Evolutionary conservation across 2,113 vertebrate species (phyloP).

Genomic region (Columba livia): DNA sequence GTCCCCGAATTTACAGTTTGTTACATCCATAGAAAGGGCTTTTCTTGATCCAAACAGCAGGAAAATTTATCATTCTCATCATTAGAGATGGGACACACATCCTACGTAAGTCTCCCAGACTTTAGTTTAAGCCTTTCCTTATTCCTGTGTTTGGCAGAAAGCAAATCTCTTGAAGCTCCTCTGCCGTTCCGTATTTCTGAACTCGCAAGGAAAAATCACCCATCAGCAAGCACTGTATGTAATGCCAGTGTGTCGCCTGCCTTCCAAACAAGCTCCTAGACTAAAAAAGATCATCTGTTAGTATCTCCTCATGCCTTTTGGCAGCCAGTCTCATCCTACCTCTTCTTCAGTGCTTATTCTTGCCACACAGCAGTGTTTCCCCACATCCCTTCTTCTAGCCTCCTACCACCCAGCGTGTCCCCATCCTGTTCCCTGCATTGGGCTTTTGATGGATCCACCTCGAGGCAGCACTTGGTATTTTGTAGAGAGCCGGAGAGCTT

Average conservation of each 20-base stretch:
- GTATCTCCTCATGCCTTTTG: not conserved
- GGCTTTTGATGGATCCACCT: not conserved
- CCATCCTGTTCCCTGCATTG: fast-evolving
- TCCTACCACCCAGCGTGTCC: too few species aligned
- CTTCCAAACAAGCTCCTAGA: not conserved
- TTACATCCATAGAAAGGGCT: not conserved
- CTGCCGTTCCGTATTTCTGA: not conserved
- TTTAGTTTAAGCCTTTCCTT: not conserved
- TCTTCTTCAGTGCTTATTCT: not conserved
- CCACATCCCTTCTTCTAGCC: fast-evolving
- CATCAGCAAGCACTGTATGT: fast-evolving
- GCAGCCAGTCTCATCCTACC: not conserved
- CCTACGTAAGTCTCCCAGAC: not conserved
- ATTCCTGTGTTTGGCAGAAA: not conserved
- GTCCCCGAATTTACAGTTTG: not conserved
- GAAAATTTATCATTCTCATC: not conserved
- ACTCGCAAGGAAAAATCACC: not conserved
- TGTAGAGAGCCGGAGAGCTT: not conserved
- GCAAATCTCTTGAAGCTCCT: not conserved
- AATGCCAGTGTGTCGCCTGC: not conserved
- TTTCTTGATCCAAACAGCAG: not conserved
- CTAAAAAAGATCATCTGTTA: not conserved
- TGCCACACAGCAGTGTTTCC: not conserved
- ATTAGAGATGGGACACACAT: not conserved
- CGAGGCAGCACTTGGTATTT: not conserved